Conservation (phyloP, 1,140 invertebrate genomes). For the Coptotermes formosanus region DNA sequence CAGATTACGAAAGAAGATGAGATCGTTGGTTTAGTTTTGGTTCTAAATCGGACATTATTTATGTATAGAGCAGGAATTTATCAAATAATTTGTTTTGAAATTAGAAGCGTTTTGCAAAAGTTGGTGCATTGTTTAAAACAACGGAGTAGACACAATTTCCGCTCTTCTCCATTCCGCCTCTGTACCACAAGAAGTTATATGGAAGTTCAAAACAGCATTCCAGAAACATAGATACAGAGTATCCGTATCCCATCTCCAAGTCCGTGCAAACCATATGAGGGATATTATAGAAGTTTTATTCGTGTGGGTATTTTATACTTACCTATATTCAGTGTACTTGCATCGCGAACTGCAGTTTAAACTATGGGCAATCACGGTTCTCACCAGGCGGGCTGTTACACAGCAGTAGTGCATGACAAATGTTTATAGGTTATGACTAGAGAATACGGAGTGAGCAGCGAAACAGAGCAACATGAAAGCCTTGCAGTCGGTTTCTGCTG, state of each 20-base stretch:
- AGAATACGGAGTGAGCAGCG: background rate
- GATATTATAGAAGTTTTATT: background rate
- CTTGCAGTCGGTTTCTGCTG: background rate
- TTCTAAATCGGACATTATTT: too few species aligned
- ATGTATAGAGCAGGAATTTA: too few species aligned
- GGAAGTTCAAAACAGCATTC: background rate
- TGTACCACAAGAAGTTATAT: background rate
- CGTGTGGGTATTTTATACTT: background rate
- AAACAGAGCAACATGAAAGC: background rate
- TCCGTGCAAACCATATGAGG: background rate
- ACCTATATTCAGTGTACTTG: background rate
- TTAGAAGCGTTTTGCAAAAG: too few species aligned
- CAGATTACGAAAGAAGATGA: too few species aligned
- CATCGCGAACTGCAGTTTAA: background rate
- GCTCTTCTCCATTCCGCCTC: background rate
- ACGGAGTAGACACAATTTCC: too few species aligned
- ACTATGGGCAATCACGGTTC: background rate
- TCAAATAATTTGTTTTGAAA: too few species aligned
- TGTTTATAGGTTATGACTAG: background rate
- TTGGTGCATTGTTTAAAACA: too few species aligned
- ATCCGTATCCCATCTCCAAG: background rate
- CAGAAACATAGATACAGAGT: background rate
- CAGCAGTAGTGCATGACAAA: background rate
- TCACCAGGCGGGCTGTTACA: background rate
- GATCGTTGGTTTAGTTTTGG: too few species aligned